Base-by-base conservation (phyloP, 2,113 vertebrate genomes). In the Zosterops hypoxanthus region DNA sequence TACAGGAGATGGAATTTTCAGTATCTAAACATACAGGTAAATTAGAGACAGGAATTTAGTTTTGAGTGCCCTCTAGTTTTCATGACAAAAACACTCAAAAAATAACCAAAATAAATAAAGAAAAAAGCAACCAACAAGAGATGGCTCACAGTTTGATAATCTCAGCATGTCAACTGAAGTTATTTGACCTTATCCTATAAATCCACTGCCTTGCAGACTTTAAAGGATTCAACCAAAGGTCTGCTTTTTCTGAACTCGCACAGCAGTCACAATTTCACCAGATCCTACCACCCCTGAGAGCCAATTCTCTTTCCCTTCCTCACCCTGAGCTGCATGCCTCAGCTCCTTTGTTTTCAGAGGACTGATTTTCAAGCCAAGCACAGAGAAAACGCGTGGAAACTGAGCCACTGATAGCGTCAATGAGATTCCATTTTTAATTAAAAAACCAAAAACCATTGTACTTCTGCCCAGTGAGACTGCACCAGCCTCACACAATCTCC, bases 351-450 rank as follows among this genome's bases (percentile, higher is more conserved):
- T 78, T 94, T 94, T 59, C 88, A 86, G 68, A 83, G 47, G 31
- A 53, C 46, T 92, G 63, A 42, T 94, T 94, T 82, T 36, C 49
- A 88, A 77, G 52, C 29, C 71, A 92, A 86, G 52, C 52, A 89
- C 60, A 71, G 65, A 72, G 29, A 80, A 83, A 90, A 61, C 10
- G 29, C 6, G 1, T 52, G 49, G 63, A 77, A 88, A 70, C 52
- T 23, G 75, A 88, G 91, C 26, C 61, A 68, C 49, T 92, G 94
- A 75, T 55, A 86, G 56, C 3, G 0, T 82, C 63, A 78, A 22
- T 65, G 70, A 94, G 57, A 72, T 87, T 79, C 89, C 36, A 60
- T 57, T 94, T 94, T 84, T 91, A 89, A 92, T 94, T 95, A 80
- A 88, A 93, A 86, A 59, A 9, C 0, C 19, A 42, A 61, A 59